phyloP scores from a whole-genome alignment of 2,888 invertebrate species.

The Lepidocyrtinus sp. region DNA sequence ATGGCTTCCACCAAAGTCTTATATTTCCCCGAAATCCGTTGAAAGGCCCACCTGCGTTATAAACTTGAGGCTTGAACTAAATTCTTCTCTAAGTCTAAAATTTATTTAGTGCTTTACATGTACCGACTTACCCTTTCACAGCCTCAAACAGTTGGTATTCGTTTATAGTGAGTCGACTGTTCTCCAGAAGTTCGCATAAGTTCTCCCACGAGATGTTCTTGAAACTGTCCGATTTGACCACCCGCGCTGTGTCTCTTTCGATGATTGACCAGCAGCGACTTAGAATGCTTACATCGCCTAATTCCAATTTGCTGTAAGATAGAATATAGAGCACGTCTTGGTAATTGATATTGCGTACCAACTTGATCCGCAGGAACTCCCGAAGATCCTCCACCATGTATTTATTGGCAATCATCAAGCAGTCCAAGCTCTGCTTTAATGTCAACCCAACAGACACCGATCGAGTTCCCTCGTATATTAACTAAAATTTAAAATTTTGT shows the following conservation, averaged over 20 bases:
- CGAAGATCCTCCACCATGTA: slow-evolving; percentile 16
- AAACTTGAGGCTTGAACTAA: background rate
- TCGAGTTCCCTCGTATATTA: slow-evolving; percentile 7
- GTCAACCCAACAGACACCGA: background rate
- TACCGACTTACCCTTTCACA: slow-evolving; percentile 14
- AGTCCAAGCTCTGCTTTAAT: background rate
- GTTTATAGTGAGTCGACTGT: background rate
- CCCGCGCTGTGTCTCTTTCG: slow-evolving; percentile 17
- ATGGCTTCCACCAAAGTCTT: slow-evolving; percentile 9
- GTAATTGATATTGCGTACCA: background rate
- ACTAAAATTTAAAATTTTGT: background rate
- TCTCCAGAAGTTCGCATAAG: slow-evolving; percentile 8
- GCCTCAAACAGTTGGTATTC: slow-evolving; percentile 18
- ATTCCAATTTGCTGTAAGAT: background rate
- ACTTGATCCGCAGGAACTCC: background rate
- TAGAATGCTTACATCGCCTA: background rate
- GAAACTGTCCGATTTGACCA: slow-evolving; percentile 1
- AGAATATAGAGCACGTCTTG: slow-evolving; percentile 3
- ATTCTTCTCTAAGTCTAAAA: background rate
- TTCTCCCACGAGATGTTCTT: background rate
- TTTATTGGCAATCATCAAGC: slow-evolving; percentile 23
- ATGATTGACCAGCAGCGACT: slow-evolving; percentile 38
- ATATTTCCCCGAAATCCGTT: slow-evolving; percentile 4
- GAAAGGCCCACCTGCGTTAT: slow-evolving; percentile 18
- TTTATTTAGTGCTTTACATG: background rate